Evolutionary conservation across 2,113 vertebrate species (phyloP), one percentile per base, ranked within the genome.

Genomic region (Sterrhoptilus dennistouni): DNA sequence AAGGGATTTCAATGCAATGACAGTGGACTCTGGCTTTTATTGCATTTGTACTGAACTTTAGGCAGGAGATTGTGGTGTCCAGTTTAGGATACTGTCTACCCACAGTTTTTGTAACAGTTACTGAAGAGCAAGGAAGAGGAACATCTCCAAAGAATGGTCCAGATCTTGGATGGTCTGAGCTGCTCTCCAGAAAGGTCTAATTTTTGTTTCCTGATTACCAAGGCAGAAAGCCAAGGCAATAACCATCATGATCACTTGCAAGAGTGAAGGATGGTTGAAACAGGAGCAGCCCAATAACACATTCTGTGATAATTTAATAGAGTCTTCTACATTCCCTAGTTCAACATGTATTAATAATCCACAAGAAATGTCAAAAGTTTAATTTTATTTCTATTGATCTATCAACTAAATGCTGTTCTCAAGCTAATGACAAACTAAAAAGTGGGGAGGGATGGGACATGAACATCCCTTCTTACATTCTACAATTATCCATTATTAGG

Each of bases 371-470:
- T 25, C 12, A 87, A 49, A 59, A 64, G 22, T 71, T 75, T 40
- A 64, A 54, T 54, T 82, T 38, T 53, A 8, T 72, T 12, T 50
- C 17, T 74, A 9, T 21, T 1, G 9, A 20, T 36, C 15, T 75
- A 7, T 47, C 64, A 35, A 47, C 19, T 80, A 49, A 83, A 38
- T 53, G 9, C 2, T 53, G 31, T 2, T 76, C 95, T 68, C 38
- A 82, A 93, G 29, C 4, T 68, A 68, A 66, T 63, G 68, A 50
- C 3, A 81, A 45, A 29, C 4, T 33, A 12, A 54, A 91, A 77
- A 45, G 2, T 1, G 1, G 1, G 2, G 4, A 64, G 7, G 12
- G 21, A 49, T 24, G 8, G 14, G 24, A 10, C 18, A 35, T 42
- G 7, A 42, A 23, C 38, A 77, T 11, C 5, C 35, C 11, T 36